Evolutionary conservation across 2,888 invertebrate genomes (phyloP).

Genomic region (Synanthedon myopaeformis): DNA sequence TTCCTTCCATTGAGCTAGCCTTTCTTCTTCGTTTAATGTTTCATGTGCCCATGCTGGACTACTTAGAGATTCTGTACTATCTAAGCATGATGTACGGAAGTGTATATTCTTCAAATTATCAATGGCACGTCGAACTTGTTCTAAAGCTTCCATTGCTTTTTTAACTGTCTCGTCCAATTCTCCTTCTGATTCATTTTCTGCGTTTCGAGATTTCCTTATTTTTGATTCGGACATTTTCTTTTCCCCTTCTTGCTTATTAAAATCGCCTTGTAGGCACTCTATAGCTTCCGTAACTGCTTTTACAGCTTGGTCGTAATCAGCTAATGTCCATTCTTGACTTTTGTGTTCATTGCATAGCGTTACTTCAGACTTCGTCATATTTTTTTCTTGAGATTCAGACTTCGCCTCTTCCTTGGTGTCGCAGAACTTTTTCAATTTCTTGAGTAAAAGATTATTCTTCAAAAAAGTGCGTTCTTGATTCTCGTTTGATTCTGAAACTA

Average conservation of each 20-base stretch:
- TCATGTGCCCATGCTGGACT: constrained; percentile 1
- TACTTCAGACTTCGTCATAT: constrained; percentile 46
- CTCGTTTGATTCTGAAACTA: constrained; percentile 16
- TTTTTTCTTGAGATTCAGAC: constrained; percentile 27
- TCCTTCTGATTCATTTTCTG: no score
- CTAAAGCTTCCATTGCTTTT: constrained; percentile 37
- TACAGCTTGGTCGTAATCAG: constrained; percentile 39
- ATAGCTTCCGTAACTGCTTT: constrained; percentile 52
- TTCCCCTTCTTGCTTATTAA: constrained; percentile 32
- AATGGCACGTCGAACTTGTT: constrained; percentile 38
- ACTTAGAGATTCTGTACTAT: constrained; percentile 19
- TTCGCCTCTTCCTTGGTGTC: constrained; percentile 46
- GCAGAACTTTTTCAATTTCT: constrained; percentile 40
- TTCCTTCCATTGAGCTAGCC: constrained; percentile 47
- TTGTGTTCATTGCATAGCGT: constrained; percentile 31
- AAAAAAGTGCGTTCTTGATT: background rate
- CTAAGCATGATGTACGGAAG: constrained; percentile 20
- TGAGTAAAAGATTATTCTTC: constrained; percentile 13
- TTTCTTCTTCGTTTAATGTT: constrained; percentile 31
- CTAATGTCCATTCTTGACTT: constrained; percentile 8
- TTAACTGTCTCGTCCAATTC: constrained; percentile 45
- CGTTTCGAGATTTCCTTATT: constrained; percentile 1
- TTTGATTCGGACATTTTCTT: constrained; percentile 24
- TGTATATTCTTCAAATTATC: constrained; percentile 33
- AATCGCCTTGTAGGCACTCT: constrained; percentile 42